Percentiles rank a stretch among this genome's conserved stretches.
Conservation (phyloP, 2,888 invertebrate species). For the Macrophya annulata region DNA sequence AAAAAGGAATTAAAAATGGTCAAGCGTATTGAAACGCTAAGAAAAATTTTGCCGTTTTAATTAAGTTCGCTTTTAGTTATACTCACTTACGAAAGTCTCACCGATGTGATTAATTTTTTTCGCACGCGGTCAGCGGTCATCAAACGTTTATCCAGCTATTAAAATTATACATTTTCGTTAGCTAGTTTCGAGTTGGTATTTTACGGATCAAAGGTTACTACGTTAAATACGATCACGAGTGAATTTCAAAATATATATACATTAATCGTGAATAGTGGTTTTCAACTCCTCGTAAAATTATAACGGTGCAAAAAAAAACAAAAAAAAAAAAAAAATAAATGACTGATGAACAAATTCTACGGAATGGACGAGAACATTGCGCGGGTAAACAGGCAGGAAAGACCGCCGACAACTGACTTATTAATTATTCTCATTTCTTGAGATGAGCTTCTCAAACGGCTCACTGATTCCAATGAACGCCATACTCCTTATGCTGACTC, state of each 20-base stretch:
- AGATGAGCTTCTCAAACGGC: constrained; percentile 40
- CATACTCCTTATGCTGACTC: background rate
- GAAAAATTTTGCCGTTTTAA: background rate
- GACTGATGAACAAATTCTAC: constrained; percentile 37
- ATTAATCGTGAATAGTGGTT: background rate
- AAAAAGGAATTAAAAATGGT: constrained; percentile 13
- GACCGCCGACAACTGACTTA: constrained; percentile 45
- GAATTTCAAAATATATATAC: constrained; percentile 7
- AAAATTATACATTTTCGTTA: background rate
- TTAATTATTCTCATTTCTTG: constrained; percentile 48
- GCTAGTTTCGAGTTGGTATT: constrained; percentile 12
- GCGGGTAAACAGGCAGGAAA: constrained; percentile 24
- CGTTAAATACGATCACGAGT: background rate
- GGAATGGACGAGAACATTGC: constrained; percentile 32
- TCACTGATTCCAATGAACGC: constrained; percentile 52
- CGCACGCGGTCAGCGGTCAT: constrained; percentile 3
- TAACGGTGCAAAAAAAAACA: constrained; percentile 8
- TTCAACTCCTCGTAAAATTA: constrained; percentile 25
- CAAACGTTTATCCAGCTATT: background rate
- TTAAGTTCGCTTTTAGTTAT: background rate
- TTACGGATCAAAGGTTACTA: constrained; percentile 18
- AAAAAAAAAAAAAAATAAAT: background rate
- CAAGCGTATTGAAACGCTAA: background rate
- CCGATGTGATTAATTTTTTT: background rate
- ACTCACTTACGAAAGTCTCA: background rate